These are phyloP conservation scores for Marasmarcha lunaedactyla DNA, from an alignment of 2,888 invertebrate species.

Conservation along the genomic window DNA sequence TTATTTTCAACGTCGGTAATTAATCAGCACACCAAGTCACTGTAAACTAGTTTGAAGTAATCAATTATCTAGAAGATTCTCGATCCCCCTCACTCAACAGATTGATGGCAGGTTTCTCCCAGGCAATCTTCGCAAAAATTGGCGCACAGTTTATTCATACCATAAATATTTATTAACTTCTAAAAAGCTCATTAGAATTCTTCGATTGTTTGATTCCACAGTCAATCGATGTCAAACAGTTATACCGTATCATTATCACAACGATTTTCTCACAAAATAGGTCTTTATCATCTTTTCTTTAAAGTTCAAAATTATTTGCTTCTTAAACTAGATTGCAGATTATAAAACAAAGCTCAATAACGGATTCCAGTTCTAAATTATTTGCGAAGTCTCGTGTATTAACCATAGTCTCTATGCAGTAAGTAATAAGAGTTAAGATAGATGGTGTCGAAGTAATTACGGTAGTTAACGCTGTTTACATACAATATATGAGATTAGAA, in stretches of 20 bases:
- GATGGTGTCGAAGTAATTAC: neutral
- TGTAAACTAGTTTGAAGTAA: too few relatives aligned
- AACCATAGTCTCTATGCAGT: too few relatives aligned
- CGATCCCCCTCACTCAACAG: too few relatives aligned
- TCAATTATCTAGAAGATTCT: too few relatives aligned
- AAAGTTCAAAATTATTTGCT: neutral
- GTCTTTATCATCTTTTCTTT: neutral
- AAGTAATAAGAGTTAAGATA: too few relatives aligned
- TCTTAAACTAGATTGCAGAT: neutral
- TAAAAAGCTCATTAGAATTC: too few relatives aligned
- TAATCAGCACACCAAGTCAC: too few relatives aligned
- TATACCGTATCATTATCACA: neutral
- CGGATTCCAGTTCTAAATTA: neutral
- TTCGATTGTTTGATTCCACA: neutral
- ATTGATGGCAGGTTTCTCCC: too few relatives aligned
- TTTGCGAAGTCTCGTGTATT: neutral
- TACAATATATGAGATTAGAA: neutral
- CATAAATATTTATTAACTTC: too few relatives aligned
- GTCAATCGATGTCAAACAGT: conserved; percentile 1
- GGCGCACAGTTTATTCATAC: too few relatives aligned
- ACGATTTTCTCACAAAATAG: neutral
- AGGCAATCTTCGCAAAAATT: too few relatives aligned
- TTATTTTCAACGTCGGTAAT: too few relatives aligned
- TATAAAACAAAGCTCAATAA: conserved; percentile 1
- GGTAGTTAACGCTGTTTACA: neutral